Conservation (phyloP, 2,888 invertebrate species). For the Amitus sp. region DNA sequence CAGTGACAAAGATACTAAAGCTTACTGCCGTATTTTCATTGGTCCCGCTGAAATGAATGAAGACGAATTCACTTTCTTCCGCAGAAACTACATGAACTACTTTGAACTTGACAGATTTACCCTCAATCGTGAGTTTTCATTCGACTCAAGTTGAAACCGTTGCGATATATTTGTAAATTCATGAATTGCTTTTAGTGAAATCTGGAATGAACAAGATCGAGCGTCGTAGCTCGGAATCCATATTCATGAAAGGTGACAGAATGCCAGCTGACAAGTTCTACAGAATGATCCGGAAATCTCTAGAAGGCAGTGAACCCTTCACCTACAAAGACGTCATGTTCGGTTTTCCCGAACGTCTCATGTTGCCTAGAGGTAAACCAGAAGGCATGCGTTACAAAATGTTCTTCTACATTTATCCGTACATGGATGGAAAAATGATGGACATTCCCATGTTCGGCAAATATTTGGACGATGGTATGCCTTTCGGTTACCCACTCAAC, state of each 20-base stretch:
- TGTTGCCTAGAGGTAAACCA: slow-evolving; percentile 73
- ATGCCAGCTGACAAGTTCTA: slow-evolving; percentile 51
- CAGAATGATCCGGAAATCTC: slow-evolving; percentile 53
- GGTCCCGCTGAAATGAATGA: slow-evolving; percentile 76
- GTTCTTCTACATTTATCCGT: slow-evolving; percentile 71
- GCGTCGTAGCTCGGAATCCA: slow-evolving; percentile 53
- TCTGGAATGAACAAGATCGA: slow-evolving; percentile 57
- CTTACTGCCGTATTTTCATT: slow-evolving; percentile 73
- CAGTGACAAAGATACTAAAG: slow-evolving; percentile 71
- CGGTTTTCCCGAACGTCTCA: slow-evolving; percentile 70
- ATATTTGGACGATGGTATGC: slow-evolving; percentile 65
- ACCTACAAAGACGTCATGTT: slow-evolving; percentile 51
- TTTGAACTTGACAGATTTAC: slow-evolving; percentile 71
- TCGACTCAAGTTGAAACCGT: no score
- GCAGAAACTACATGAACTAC: slow-evolving; percentile 67
- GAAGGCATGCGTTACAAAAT: slow-evolving; percentile 74
- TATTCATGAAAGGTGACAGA: slow-evolving; percentile 49
- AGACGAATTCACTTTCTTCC: slow-evolving; percentile 67
- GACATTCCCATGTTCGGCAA: slow-evolving; percentile 67
- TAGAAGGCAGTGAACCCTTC: slow-evolving; percentile 57
- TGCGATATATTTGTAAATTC: background rate
- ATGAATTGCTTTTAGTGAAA: slow-evolving; percentile 56
- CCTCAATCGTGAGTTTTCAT: slow-evolving; percentile 66
- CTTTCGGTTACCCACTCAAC: slow-evolving; percentile 72
- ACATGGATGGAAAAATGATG: slow-evolving; percentile 67